Percentiles rank a stretch among this genome's conserved stretches.
Conservation (phyloP, 2,888 invertebrate species). For the Dilophus febrilis region DNA sequence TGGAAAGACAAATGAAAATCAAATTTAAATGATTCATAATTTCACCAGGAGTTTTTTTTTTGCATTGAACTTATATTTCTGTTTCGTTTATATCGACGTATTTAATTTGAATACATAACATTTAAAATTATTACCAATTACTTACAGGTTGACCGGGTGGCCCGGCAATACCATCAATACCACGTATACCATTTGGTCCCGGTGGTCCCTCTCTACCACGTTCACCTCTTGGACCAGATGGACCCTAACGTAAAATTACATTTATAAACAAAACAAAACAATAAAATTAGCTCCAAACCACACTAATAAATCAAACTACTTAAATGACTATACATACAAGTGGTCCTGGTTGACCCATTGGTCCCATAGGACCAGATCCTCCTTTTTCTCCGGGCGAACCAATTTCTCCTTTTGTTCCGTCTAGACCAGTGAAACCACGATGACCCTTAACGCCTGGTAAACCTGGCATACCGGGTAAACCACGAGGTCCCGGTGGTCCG, state of each 20-base stretch:
- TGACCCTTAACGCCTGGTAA: constrained; percentile 71
- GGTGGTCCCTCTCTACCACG: constrained; percentile 69
- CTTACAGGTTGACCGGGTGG: constrained; percentile 56
- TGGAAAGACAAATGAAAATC: neutral
- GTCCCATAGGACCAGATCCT: constrained; percentile 49
- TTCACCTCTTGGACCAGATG: constrained; percentile 64
- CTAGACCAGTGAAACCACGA: constrained; percentile 59
- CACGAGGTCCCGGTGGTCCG: constrained; percentile 58
- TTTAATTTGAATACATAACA: too few relatives aligned
- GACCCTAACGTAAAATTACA: constrained; percentile 38
- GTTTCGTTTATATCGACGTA: too few relatives aligned
- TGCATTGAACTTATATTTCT: constrained; percentile 1
- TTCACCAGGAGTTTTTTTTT: too few relatives aligned
- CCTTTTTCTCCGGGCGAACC: constrained; percentile 64
- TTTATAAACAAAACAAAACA: too few relatives aligned
- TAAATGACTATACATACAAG: constrained; percentile 16
- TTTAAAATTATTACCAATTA: too few relatives aligned
- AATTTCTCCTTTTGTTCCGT: constrained; percentile 68
- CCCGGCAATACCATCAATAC: constrained; percentile 62
- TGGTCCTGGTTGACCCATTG: constrained; percentile 47
- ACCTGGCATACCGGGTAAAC: constrained; percentile 56
- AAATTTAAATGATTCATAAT: neutral
- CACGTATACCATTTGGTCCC: constrained; percentile 59
- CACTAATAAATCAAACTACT: neutral
- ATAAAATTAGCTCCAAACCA: too few relatives aligned